phyloP scores from a whole-genome alignment of 2,113 vertebrate genomes.

The Crypturellus undulatus region DNA sequence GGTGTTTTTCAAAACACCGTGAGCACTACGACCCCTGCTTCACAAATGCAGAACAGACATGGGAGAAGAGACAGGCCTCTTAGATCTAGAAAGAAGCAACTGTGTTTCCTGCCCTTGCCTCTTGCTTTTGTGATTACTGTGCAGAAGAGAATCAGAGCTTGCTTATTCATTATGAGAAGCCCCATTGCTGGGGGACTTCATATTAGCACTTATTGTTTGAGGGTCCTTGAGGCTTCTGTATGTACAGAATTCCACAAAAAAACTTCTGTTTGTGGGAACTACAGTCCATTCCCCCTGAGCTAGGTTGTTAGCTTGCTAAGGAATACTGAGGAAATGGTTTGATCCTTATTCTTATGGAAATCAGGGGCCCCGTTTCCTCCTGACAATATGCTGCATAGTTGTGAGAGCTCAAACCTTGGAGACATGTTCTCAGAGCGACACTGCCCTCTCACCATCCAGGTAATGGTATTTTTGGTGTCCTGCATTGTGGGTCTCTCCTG shows the following conservation, averaged over 20 bases:
- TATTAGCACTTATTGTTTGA: background rate
- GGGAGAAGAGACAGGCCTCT: background rate
- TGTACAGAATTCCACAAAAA: background rate
- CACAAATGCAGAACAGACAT: background rate
- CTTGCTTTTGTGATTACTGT: background rate
- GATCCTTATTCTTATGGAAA: background rate
- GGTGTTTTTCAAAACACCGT: background rate
- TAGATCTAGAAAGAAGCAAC: background rate
- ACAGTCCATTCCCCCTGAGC: background rate
- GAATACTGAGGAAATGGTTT: background rate
- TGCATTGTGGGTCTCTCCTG: background rate
- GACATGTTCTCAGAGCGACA: background rate
- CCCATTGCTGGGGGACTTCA: background rate
- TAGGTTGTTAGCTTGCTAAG: background rate
- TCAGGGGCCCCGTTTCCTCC: background rate
- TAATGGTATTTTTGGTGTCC: background rate
- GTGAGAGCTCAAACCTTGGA: background rate
- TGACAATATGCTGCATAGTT: background rate
- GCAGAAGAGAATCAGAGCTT: background rate
- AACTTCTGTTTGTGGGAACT: background rate
- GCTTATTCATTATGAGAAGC: background rate
- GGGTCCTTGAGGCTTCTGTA: background rate
- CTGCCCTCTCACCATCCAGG: background rate
- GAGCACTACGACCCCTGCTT: background rate
- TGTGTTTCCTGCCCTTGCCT: background rate